phyloP scores from a whole-genome alignment of 2,113 vertebrate genomes.

The Amazona vittata region DNA sequence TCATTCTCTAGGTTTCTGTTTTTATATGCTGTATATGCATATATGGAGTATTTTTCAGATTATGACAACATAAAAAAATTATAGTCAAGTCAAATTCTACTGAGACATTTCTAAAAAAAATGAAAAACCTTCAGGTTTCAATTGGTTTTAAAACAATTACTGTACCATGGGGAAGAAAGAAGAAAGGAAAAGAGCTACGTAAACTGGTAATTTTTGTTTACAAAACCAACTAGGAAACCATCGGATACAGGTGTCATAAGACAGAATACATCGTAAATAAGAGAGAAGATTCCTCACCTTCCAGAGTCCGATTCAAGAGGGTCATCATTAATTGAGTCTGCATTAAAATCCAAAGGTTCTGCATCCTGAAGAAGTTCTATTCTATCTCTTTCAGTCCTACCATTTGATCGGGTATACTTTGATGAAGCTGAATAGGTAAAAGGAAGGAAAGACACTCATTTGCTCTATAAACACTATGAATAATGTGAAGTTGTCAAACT shows the following conservation, averaged over 20 bases:
- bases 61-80: not conserved
- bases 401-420: conserved; percentile 85
- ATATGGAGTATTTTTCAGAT: not conserved
- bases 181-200: not conserved
- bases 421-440: conserved; percentile 70
- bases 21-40: not conserved
- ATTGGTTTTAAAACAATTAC: not conserved
- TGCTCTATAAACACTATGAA: not conserved
- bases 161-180: not conserved
- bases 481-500: not conserved
- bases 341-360: conserved; percentile 93
- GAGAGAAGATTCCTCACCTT: conserved; percentile 76
- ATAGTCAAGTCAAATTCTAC: not conserved
- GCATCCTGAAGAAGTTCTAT: conserved; percentile 94
- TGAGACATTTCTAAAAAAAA: not conserved
- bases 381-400: conserved; percentile 85
- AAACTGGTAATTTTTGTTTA: not conserved
- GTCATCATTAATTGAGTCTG: conserved; percentile 86
- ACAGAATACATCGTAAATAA: not conserved
- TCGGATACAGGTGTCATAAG: not conserved
- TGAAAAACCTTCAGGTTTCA: not conserved
- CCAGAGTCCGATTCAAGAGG: conserved; percentile 81
- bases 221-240: not conserved
- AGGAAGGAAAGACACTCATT: not conserved
- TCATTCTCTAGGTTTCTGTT: not conserved